Conservation (phyloP, 2,888 invertebrate species). For the Aphrophora alni region DNA sequence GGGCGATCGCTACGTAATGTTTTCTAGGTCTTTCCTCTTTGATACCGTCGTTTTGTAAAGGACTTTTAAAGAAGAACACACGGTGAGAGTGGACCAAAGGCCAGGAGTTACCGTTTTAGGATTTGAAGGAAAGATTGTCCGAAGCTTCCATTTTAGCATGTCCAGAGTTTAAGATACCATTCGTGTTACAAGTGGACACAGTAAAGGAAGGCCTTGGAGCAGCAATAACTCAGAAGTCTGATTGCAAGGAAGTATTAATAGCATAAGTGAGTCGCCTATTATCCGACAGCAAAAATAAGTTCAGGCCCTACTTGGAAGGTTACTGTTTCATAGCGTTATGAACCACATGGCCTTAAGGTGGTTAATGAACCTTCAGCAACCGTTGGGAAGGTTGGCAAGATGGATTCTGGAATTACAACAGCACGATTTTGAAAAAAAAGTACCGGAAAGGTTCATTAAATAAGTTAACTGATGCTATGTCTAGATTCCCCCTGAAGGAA, state of each 20-base stretch:
- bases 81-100: constrained; percentile 2
- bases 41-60: not conserved
- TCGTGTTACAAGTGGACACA: constrained; percentile 42
- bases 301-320: constrained; percentile 49
- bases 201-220: constrained; percentile 36
- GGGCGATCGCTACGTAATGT: not conserved
- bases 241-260: constrained; percentile 45
- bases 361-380: constrained; percentile 43
- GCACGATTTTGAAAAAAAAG: constrained; percentile 1
- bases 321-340: constrained; percentile 27
- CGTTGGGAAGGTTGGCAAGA: constrained; percentile 41
- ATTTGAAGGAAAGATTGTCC: constrained; percentile 10
- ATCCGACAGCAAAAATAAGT: constrained; percentile 43
- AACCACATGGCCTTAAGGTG: constrained; percentile 44
- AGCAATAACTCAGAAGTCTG: constrained; percentile 45
- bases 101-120: constrained; percentile 3
- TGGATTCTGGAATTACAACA: constrained; percentile 46
- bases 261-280: constrained; percentile 48
- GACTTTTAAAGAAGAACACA: not conserved
- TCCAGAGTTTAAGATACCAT: constrained; percentile 41
- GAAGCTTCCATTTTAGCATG: constrained; percentile 40
- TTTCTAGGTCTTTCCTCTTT: constrained; percentile 11
- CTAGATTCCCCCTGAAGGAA: not conserved
- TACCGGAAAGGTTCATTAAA: constrained; percentile 18
- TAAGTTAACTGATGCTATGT: constrained; percentile 11